Conservation (phyloP, 2,797 vertebrate genomes). For the Pseudochirops cupreus region DNA sequence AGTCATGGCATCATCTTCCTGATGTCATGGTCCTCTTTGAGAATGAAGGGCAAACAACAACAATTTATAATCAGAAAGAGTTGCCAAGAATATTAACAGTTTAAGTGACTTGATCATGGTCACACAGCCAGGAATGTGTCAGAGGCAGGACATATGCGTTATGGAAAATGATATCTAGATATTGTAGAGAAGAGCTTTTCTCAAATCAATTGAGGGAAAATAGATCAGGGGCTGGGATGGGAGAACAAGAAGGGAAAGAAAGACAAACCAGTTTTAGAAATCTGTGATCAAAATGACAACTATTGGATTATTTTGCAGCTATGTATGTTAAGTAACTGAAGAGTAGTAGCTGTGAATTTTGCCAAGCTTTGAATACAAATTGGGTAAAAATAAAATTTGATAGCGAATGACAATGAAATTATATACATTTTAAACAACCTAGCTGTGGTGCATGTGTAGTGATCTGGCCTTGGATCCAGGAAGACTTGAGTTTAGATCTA, state of each 20-base stretch:
- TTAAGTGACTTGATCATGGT: not conserved
- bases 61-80: not conserved
- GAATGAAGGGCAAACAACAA: too few species aligned
- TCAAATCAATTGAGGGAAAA: slow-evolving; percentile 30
- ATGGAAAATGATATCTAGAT: slow-evolving; percentile 24
- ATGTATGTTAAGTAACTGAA: not conserved
- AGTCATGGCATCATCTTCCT: too few species aligned
- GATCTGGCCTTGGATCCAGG: not conserved
- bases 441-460: not conserved
- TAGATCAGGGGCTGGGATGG: not conserved
- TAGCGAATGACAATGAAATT: slow-evolving; percentile 38
- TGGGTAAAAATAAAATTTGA: slow-evolving; percentile 23
- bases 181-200: slow-evolving; percentile 54
- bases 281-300: slow-evolving; percentile 32
- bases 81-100: not conserved
- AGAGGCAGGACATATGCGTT: not conserved
- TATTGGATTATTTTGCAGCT: slow-evolving; percentile 7
- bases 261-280: slow-evolving; percentile 21
- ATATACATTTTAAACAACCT: slow-evolving; percentile 30
- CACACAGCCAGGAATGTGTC: not conserved
- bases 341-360: slow-evolving; percentile 29
- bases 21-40: too few species aligned
- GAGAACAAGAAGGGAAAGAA: not conserved
- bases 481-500: not conserved
- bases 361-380: not conserved